Conservation (phyloP, 2,113 vertebrate species). For the Anhinga anhinga region DNA sequence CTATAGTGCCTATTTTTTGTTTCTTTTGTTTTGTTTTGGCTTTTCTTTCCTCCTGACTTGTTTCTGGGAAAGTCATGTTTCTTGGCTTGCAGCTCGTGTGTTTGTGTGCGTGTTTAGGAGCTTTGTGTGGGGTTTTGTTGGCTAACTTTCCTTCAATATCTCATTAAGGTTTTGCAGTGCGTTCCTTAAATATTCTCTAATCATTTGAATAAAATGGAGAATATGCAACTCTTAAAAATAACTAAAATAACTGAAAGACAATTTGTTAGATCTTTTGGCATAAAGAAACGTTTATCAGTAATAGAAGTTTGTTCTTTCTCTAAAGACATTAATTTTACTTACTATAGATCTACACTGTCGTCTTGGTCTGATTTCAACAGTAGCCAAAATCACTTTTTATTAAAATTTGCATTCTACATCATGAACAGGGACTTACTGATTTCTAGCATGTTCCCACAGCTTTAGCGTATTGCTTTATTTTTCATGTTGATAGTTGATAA, state of each 20-base stretch:
- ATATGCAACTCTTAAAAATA: slow-evolving; percentile 44
- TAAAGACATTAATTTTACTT: neutral
- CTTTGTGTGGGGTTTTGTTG: slow-evolving; percentile 72
- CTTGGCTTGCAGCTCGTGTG: slow-evolving; percentile 70
- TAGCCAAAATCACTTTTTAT: neutral
- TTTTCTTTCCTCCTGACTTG: slow-evolving; percentile 70
- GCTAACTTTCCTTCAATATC: slow-evolving; percentile 71
- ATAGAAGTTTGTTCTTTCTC: neutral
- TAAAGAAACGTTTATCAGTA: neutral
- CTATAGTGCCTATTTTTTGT: neutral
- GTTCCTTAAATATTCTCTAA: slow-evolving; percentile 20
- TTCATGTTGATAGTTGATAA: neutral
- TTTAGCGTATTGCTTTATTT: neutral
- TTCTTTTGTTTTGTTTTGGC: neutral
- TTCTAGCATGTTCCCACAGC: neutral
- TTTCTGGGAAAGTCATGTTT: slow-evolving; percentile 86
- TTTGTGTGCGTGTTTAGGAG: slow-evolving; percentile 67
- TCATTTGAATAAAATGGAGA: neutral
- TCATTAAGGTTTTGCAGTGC: slow-evolving; percentile 74
- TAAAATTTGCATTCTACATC: neutral
- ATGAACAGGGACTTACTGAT: neutral
- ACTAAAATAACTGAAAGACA: neutral
- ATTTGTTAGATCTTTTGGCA: neutral
- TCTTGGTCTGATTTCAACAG: neutral
- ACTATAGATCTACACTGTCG: neutral